Base-by-base conservation (phyloP, 1,140 invertebrate genomes). In the Diachasma alloeum region DNA sequence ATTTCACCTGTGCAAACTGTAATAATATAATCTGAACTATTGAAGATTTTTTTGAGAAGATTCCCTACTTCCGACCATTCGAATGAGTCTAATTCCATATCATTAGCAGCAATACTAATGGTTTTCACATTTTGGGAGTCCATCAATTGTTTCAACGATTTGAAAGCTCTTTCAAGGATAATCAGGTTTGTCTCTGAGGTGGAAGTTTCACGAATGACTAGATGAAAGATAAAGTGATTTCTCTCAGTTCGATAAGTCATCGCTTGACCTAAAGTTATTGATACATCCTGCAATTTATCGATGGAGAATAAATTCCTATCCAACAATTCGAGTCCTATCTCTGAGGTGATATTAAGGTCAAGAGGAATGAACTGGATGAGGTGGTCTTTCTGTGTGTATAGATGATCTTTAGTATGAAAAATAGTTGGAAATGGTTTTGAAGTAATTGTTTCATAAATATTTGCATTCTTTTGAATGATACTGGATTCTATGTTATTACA, bases 1-100 rank as follows among this genome's bases (percentile, higher is more conserved):
- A 80, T 22, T 74, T 79, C 71, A 24, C 70, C 39, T 0, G 75
- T 42, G 22, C 78, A 79, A 0, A 79, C 46, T 11, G 77, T 81
- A 24, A 81, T 69, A 0, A 37, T 70, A 37, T 53, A 73, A 15
- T 75, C 77, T 17, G 37, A 11, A 31, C 72, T 66, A n/a, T n/a
- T 15, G 17, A 74, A 79, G 2, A 39, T 10, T 46, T 46, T 69
- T 72, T 77, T 13, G n/a, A 80, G 13, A 31, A 63, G 36, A 15
- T 68, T 37, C 46, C 73, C 66, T 1, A 59, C 31, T 0, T 48
- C 31, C 0, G 9, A 11, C 76, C 76, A 77, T 24, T 9, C 37
- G 9, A 74, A 10, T 2, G 13, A 4, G 0, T 10, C 22, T 22
- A 74, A 46, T 19, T 31, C 63, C 15, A 44, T 22, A 4, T 53